Evolutionary conservation across 2,888 invertebrate genomes (phyloP).

Genomic region (Synanthedon myopaeformis): DNA sequence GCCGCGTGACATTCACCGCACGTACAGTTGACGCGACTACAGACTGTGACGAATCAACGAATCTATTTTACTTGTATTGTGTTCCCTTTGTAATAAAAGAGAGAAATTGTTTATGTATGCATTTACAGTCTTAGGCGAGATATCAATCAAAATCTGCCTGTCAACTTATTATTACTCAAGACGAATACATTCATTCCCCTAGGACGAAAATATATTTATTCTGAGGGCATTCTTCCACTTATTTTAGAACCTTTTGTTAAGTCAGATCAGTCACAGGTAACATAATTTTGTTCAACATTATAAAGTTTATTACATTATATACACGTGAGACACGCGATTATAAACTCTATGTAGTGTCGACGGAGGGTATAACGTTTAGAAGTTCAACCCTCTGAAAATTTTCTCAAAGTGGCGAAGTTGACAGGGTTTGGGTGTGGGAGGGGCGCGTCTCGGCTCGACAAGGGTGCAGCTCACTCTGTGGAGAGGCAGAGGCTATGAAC

Average conservation of each 20-base stretch:
- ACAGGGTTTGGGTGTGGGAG: constrained; percentile 17
- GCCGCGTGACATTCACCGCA: constrained; percentile 54
- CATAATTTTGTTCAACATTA: constrained; percentile 25
- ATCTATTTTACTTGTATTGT: constrained; percentile 27
- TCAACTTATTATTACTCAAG: constrained; percentile 5
- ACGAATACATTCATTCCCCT: not conserved
- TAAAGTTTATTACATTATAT: constrained; percentile 20
- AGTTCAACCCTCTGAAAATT: constrained; percentile 1
- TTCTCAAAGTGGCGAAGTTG: constrained; percentile 9
- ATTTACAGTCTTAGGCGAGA: not conserved
- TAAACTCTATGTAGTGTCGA: constrained; percentile 18
- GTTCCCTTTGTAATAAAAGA: constrained; percentile 17
- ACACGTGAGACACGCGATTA: constrained; percentile 6
- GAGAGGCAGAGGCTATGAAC: constrained; percentile 22
- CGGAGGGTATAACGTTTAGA: not conserved
- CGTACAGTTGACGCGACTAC: constrained; percentile 25
- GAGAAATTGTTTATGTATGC: constrained; percentile 9
- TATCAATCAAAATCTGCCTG: constrained; percentile 27
- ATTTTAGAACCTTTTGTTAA: constrained; percentile 40
- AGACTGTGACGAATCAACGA: constrained; percentile 36
- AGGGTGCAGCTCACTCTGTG: constrained; percentile 41
- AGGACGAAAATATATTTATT: constrained; percentile 18
- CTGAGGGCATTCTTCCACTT: constrained; percentile 23
- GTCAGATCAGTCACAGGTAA: constrained; percentile 36
- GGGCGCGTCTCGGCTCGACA: constrained; percentile 29